A percentile compares a stretch with the other conserved stretches of the same genome.
Evolutionary conservation across 1,140 invertebrate genomes (phyloP).

Genomic region (Antheraea pernyi): DNA sequence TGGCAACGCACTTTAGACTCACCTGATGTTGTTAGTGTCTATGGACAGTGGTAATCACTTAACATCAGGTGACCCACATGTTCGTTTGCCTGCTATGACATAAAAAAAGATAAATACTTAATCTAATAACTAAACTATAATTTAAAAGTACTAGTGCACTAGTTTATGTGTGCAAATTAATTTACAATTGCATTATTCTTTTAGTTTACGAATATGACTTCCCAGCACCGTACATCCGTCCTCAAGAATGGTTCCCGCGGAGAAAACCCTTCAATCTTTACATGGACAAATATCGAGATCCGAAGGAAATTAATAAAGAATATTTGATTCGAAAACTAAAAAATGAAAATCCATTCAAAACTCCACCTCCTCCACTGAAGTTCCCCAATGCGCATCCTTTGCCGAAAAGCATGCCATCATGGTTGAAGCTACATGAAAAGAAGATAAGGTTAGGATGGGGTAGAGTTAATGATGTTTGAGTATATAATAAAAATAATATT

Average conservation of each 20-base stretch:
- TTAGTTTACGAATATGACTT: slow-evolving; percentile 95
- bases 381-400: slow-evolving; percentile 88
- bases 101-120: no score
- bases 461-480: slow-evolving; percentile 84
- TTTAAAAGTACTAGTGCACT: no score
- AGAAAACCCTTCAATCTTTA: slow-evolving; percentile 92
- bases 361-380: slow-evolving; percentile 81
- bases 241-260: slow-evolving; percentile 91
- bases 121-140: no score
- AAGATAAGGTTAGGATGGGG: slow-evolving; percentile 84
- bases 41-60: no score
- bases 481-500: slow-evolving; percentile 20
- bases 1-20: no score
- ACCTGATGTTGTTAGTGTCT: no score
- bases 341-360: slow-evolving; percentile 90
- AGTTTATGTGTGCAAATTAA: no score
- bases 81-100: no score
- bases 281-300: slow-evolving; percentile 94
- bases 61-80: no score
- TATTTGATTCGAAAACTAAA: slow-evolving; percentile 90
- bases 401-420: slow-evolving; percentile 83
- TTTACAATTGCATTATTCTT: slow-evolving; percentile 31
- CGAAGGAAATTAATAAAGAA: slow-evolving; percentile 91
- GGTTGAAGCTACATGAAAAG: slow-evolving; percentile 86
- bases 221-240: slow-evolving; percentile 84